Conservation (phyloP, 2,797 vertebrate genomes). For the Naso thynnoides region DNA sequence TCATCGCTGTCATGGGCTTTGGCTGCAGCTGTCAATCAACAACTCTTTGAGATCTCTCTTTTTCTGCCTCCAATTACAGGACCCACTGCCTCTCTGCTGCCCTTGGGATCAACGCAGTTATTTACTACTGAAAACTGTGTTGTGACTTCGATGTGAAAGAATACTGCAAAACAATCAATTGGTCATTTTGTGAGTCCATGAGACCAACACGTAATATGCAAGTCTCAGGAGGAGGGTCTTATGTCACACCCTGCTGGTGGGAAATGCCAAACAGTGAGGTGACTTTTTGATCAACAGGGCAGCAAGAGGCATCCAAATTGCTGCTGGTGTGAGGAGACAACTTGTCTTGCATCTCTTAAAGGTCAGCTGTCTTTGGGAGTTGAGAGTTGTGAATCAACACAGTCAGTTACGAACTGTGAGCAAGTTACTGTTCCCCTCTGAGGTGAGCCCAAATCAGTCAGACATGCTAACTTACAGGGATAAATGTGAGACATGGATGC, state of each 20-base stretch:
- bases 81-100: constrained; percentile 17
- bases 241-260: constrained; percentile 36
- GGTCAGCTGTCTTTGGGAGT: constrained; percentile 66
- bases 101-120: constrained; percentile 21
- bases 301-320: constrained; percentile 51
- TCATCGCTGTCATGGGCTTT: constrained; percentile 51
- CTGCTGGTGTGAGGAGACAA: constrained; percentile 52
- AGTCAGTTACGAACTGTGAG: constrained; percentile 46
- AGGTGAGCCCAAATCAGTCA: constrained; percentile 30
- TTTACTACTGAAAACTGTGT: constrained; percentile 33
- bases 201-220: constrained; percentile 58
- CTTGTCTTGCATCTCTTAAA: constrained; percentile 56
- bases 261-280: constrained; percentile 53
- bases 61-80: constrained; percentile 41
- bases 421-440: constrained; percentile 22
- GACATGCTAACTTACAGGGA: background rate
- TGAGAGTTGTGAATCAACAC: constrained; percentile 39
- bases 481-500: background rate
- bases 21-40: constrained; percentile 66
- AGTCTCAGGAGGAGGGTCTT: constrained; percentile 31
- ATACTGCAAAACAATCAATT: constrained; percentile 20
- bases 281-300: constrained; percentile 62
- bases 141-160: constrained; percentile 37
- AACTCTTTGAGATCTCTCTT: constrained; percentile 33
- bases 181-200: constrained; percentile 13